Conservation (phyloP, 2,797 vertebrate genomes). For the Hephaestus fuliginosus region DNA sequence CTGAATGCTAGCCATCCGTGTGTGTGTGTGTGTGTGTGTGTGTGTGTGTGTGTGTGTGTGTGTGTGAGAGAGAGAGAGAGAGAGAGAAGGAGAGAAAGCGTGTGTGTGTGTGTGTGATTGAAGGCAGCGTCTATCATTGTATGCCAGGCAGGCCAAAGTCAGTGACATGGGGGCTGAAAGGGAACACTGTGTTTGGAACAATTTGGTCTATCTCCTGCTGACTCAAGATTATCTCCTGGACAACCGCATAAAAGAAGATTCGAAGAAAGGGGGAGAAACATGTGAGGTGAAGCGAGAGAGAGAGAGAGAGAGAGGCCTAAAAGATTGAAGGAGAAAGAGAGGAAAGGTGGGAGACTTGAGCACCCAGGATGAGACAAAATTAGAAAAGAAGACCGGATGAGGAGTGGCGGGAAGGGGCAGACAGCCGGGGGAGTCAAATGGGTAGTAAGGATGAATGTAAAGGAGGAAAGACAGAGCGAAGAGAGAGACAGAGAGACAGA, state of each 20-base stretch:
- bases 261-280: constrained; percentile 8
- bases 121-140: constrained; percentile 62
- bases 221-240: constrained; percentile 79
- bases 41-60: constrained; percentile 41
- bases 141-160: constrained; percentile 59
- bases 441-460: not conserved
- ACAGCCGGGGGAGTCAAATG: constrained; percentile 3
- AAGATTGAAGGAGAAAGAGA: constrained; percentile 30
- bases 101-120: constrained; percentile 38
- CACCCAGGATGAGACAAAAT: constrained; percentile 9
- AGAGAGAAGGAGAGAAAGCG: not conserved
- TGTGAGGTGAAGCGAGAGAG: constrained; percentile 1
- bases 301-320: constrained; percentile 10
- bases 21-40: constrained; percentile 37
- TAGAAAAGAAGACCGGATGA: not conserved
- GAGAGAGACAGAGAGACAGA: not conserved
- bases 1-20: constrained; percentile 64
- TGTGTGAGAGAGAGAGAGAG: not conserved
- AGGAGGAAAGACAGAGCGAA: constrained; percentile 1
- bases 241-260: constrained; percentile 57
- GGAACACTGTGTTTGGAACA: constrained; percentile 74
- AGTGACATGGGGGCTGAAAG: constrained; percentile 68
- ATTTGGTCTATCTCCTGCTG: constrained; percentile 74
- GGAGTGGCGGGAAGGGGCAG: not conserved
- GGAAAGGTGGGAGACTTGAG: constrained; percentile 12